A percentile compares a stretch with the other conserved stretches of the same genome.
Conservation (phyloP, 2,888 invertebrate species). For the Bombyx huttoni region DNA sequence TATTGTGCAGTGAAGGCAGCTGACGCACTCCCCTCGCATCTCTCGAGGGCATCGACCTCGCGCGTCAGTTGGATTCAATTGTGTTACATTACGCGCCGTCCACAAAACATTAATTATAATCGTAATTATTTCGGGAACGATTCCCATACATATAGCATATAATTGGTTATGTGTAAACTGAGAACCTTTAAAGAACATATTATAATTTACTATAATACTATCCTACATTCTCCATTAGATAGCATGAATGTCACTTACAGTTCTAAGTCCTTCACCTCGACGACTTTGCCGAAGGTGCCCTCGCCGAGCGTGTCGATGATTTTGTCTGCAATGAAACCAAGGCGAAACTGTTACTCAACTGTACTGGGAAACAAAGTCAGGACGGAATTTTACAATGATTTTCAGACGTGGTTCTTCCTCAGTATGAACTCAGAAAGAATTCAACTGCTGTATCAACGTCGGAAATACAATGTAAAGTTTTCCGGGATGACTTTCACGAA, state of each 20-base stretch:
- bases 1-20: no score
- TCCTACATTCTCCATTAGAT: no score
- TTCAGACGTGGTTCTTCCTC: neutral
- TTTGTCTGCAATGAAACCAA: slow-evolving; percentile 92
- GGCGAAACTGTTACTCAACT: slow-evolving; percentile 37
- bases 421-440: neutral
- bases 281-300: slow-evolving; percentile 99
- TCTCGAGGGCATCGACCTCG: no score
- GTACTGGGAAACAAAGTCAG: slow-evolving; percentile 38
- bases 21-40: no score
- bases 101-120: no score
- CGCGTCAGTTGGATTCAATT: no score
- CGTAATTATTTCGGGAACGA: no score
- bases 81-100: no score
- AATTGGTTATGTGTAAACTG: no score
- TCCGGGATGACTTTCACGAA: slow-evolving; percentile 39
- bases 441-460: slow-evolving; percentile 3
- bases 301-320: slow-evolving; percentile 98
- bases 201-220: no score
- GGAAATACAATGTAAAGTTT: slow-evolving; percentile 22
- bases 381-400: slow-evolving; percentile 29
- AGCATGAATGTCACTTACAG: slow-evolving; percentile 76
- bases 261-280: slow-evolving; percentile 97
- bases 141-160: no score
- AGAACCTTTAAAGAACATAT: no score